phyloP scores from a whole-genome alignment of 2,888 invertebrate genomes.

The Sialis lutaria region DNA sequence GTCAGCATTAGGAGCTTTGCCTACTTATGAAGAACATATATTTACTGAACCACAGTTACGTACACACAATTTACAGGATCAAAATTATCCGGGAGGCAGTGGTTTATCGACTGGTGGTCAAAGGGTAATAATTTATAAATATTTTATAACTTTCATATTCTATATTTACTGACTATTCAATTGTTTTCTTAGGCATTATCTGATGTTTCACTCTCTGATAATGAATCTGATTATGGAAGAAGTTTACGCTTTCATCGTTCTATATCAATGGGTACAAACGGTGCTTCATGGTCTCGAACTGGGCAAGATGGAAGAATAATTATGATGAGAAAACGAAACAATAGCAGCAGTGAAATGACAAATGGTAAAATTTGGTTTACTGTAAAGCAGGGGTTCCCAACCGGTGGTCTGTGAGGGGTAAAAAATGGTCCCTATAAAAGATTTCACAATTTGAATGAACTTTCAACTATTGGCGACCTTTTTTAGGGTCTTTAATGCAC shows the following conservation, averaged over 20 bases:
- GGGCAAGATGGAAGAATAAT: slow-evolving; percentile 37
- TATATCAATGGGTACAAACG: slow-evolving; percentile 66
- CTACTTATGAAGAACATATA: slow-evolving; percentile 4
- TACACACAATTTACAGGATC: slow-evolving; percentile 18
- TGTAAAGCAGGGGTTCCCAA: too few species aligned
- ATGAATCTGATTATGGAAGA: slow-evolving; percentile 30
- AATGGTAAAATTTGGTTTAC: slow-evolving; percentile 18
- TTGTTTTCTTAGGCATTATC: slow-evolving; percentile 27
- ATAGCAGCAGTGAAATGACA: slow-evolving; percentile 48
- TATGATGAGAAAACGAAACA: slow-evolving; percentile 47
- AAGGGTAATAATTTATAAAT: slow-evolving; percentile 14
- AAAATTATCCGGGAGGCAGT: slow-evolving; percentile 12
- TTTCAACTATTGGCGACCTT: too few species aligned
- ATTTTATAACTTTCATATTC: background rate
- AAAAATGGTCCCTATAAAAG: too few species aligned
- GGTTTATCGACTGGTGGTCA: slow-evolving; percentile 21
- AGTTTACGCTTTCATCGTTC: slow-evolving; percentile 63
- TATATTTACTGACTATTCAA: background rate
- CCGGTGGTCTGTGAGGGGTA: too few species aligned
- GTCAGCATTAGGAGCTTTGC: slow-evolving; percentile 27
- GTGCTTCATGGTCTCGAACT: slow-evolving; percentile 39
- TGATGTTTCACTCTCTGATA: slow-evolving; percentile 33
- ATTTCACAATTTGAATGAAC: too few species aligned
- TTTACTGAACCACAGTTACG: slow-evolving; percentile 12
- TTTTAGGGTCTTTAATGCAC: too few species aligned